These are phyloP conservation scores for Agapostemon virescens DNA, from an alignment of 2,888 invertebrate species.

Conservation along the genomic window DNA sequence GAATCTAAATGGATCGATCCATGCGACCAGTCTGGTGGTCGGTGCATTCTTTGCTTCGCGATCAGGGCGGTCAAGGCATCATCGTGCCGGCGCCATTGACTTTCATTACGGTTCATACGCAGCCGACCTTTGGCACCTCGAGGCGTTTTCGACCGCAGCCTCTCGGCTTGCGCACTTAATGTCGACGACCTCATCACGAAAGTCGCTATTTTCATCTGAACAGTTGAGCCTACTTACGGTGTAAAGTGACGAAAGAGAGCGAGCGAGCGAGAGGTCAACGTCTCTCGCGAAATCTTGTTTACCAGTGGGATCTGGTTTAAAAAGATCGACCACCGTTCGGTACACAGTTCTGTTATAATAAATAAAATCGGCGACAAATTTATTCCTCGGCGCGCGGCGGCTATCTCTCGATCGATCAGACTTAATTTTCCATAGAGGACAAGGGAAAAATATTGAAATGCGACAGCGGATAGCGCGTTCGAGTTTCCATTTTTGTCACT, in stretches of 20 bases:
- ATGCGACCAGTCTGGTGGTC: background rate
- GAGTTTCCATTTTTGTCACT: constrained; percentile 24
- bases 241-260: constrained; percentile 11
- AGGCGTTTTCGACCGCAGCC: constrained; percentile 37
- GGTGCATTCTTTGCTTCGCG: background rate
- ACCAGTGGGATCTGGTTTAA: constrained; percentile 5
- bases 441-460: background rate
- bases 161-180: constrained; percentile 30
- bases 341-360: background rate
- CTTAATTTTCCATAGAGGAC: background rate
- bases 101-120: constrained; percentile 43
- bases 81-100: constrained; percentile 32
- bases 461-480: background rate
- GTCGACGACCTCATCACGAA: constrained; percentile 56
- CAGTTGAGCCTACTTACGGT: constrained; percentile 46
- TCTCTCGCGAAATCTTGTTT: constrained; percentile 35
- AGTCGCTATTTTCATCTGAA: constrained; percentile 55
- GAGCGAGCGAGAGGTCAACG: constrained; percentile 32
- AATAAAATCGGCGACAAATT: constrained; percentile 4
- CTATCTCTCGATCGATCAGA: background rate
- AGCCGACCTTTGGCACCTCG: constrained; percentile 49
- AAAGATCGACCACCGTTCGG: background rate
- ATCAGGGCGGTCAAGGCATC: constrained; percentile 1
- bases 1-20: background rate
- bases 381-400: background rate